Evolutionary conservation across 2,113 vertebrate genomes (phyloP), one percentile per base, ranked within the genome.

Genomic region (Trichomycterus rosablanca): DNA sequence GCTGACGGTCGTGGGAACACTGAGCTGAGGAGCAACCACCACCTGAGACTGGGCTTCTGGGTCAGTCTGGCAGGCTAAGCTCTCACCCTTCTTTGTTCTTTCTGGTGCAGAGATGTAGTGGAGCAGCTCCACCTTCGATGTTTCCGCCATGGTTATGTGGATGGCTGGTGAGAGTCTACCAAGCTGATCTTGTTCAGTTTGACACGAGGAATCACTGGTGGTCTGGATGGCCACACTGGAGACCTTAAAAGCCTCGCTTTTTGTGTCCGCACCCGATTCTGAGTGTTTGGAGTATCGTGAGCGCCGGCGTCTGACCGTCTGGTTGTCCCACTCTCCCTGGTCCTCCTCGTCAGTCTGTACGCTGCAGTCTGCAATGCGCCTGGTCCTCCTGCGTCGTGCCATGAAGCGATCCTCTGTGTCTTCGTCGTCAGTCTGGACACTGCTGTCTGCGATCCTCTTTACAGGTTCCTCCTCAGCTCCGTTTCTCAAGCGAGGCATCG

Each of bases 341-440:
- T 99, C 96, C 63, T 99, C 96, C 5, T 98, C 96, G 0, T 99
- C 96, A 0, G 96, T 99, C 80, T 98, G 96, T 60, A 99, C 95
- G 0, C 96, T 95, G 81, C 94, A 94, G 83, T 99, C 95, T 0
- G 93, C 78, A 9, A 94, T 97, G 35, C 93, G 91, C 40, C 94
- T 88, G 0, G 83, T 80, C 55, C 93, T 87, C 58, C 95, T 91
- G n/a, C 94, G 85, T 18, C 95, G 87, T 0, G 87, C 90, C 75
- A 93, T 81, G 73, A 89, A 94, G 50, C 91, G 88, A 58, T 96
- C 90, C 62, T 97, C 95, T 0, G 87, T 89, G 0, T 99, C 95
- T 79, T 99, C 96, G 10, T 99, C 96, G 0, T 99, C 96, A 0
- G 96, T 99, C 89, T 99, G 96, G 53, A 97, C 92, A 0, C 94